These are phyloP conservation scores for Abrostola triplasia DNA, from an alignment of 2,888 invertebrate species.

Conservation along the genomic window DNA sequence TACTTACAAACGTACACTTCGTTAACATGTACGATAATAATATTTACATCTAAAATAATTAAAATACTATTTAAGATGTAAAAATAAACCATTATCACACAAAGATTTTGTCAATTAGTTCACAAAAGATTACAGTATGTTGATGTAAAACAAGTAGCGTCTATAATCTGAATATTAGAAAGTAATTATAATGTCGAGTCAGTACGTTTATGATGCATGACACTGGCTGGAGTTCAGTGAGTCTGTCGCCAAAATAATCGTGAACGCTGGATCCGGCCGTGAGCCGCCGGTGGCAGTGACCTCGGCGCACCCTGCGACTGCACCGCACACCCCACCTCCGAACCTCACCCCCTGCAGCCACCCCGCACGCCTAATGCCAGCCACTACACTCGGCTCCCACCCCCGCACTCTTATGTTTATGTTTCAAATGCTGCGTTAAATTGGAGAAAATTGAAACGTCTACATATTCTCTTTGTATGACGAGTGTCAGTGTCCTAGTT, in stretches of 20 bases:
- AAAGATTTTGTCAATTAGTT: background rate
- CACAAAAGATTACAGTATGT: background rate
- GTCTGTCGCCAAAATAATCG: conserved; percentile 80
- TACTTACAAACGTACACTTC: too few species aligned
- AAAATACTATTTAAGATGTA: too few species aligned
- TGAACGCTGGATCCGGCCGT: conserved; percentile 75
- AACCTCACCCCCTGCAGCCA: conserved; percentile 52
- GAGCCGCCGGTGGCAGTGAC: conserved; percentile 89
- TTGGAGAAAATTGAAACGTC: conserved; percentile 40
- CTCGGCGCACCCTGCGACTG: conserved; percentile 88
- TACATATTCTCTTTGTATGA: conserved; percentile 29
- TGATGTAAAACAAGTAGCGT: background rate
- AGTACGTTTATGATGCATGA: conserved; percentile 33
- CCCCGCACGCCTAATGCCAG: conserved; percentile 61
- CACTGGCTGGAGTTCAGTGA: conserved; percentile 63
- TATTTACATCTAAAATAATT: too few species aligned
- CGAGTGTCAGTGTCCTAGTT: conserved; percentile 42
- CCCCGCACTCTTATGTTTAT: conserved; percentile 47
- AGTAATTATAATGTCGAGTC: conserved; percentile 33
- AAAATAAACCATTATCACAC: too few species aligned
- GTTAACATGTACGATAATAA: too few species aligned
- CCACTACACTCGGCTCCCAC: conserved; percentile 51
- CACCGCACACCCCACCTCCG: conserved; percentile 67
- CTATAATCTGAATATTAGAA: conserved; percentile 25
- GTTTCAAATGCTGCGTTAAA: conserved; percentile 48